Evolutionary conservation across 2,797 vertebrate species (phyloP).

Genomic region (Perodicticus potto): DNA sequence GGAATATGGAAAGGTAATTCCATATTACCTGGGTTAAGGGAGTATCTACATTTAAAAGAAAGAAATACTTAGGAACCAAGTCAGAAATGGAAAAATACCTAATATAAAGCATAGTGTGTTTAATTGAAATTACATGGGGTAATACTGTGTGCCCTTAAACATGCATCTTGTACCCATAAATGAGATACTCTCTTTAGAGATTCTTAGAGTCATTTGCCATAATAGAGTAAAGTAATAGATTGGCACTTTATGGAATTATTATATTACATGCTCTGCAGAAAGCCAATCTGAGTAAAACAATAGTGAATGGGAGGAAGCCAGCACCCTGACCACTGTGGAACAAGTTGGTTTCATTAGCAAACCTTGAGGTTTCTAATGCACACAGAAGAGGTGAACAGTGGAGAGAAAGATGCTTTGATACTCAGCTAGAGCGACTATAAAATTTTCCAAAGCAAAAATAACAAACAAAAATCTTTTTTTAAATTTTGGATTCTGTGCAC

Average conservation of each 20-base stretch:
- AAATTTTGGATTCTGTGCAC: background rate
- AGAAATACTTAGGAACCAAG: constrained; percentile 22
- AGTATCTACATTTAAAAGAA: constrained; percentile 39
- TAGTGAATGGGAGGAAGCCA: background rate
- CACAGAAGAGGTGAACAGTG: background rate
- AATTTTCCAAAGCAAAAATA: background rate
- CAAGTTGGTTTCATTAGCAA: background rate
- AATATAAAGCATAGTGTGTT: constrained; percentile 12
- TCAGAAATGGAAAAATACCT: constrained; percentile 26
- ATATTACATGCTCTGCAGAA: constrained; percentile 50
- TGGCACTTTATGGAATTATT: constrained; percentile 34
- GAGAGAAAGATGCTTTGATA: background rate
- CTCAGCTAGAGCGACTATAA: background rate
- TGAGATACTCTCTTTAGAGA: constrained; percentile 5
- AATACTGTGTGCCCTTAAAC: constrained; percentile 51
- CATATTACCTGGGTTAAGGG: background rate
- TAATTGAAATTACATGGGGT: constrained; percentile 1
- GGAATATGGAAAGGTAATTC: background rate
- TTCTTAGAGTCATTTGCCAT: constrained; percentile 11
- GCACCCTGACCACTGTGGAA: background rate
- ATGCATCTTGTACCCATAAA: background rate
- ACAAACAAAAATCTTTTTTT: background rate
- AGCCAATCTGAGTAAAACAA: background rate
- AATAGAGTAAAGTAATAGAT: constrained; percentile 12
- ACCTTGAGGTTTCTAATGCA: background rate